Base-by-base conservation (phyloP, 2,113 vertebrate genomes). In the Rhinolophus sinicus region DNA sequence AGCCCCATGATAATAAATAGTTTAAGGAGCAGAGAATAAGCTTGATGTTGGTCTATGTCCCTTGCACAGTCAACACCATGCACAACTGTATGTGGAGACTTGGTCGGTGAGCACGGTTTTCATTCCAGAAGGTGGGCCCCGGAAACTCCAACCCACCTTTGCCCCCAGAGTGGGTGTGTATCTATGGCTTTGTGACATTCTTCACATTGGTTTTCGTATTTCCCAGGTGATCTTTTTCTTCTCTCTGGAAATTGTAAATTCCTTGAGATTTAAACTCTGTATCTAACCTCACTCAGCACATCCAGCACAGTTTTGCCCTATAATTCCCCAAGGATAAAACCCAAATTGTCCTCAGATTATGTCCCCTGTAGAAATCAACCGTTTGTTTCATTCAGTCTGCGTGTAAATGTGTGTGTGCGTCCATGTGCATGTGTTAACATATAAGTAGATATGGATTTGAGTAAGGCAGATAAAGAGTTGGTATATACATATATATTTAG, bases 41-140 rank as follows among this genome's bases (percentile, higher is more conserved):
- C 1, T 30, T 33, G 18, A 52, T 1, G 0, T 8, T 24, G 21
- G 21, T 8, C 11, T 0, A 3, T 33, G 22, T 3, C 11, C 21
- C 12, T 14, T 64, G n/a, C 33, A 58, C 19, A 40, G 73, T 38
- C 1, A 10, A 12, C 10, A 3, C 14, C 22, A 54, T 35, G 6
- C 8, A 33, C 30, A 62, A 5, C 10, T 52, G 6, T 35, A 6
- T 1, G 1, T 12, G 12, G 9, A 44, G 52, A 8, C 47, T 67
- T 1, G 8, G 4, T 3, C 40, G 4, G 58, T 52, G 58, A 75
- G 13, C 6, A 1, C 0, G 19, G 8, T 18, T 72, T 54, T 35
- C 3, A 12, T 60, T 54, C 47, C 4, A 44, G 56, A 30, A 70
- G 10, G 21, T 62, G 10, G 28, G 5, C 40, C 58, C 54, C 40